These are phyloP conservation scores for Jordanella pulchra DNA, from an alignment of 2,797 vertebrate species.

Conservation along the genomic window DNA sequence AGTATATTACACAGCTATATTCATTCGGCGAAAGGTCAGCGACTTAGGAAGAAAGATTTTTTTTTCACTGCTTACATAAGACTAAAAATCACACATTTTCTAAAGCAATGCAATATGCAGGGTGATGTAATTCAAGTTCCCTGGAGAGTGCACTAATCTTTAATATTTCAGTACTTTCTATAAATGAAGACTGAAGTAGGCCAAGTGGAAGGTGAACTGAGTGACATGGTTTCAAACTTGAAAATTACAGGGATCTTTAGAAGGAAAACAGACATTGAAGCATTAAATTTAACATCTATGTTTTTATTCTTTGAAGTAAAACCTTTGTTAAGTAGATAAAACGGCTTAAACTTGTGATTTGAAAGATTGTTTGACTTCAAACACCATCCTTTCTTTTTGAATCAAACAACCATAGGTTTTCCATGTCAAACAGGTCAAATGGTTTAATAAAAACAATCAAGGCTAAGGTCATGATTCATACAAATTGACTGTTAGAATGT, in stretches of 20 bases:
- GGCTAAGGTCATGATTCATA: neutral
- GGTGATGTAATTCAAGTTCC: conserved; percentile 36
- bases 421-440: neutral
- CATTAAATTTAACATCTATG: neutral
- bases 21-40: conserved; percentile 1
- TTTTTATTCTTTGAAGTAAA: neutral
- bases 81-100: conserved; percentile 27
- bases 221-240: conserved; percentile 9
- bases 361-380: too few species aligned
- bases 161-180: conserved; percentile 55
- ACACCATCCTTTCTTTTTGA: too few species aligned
- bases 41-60: conserved; percentile 3
- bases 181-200: conserved; percentile 43
- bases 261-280: neutral
- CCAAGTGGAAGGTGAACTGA: conserved; percentile 20
- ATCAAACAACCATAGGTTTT: conserved; percentile 1
- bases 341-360: neutral
- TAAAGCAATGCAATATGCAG: conserved; percentile 49
- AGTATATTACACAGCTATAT: conserved; percentile 8
- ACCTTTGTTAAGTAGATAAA: neutral
- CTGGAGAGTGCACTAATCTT: conserved; percentile 28
- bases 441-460: neutral
- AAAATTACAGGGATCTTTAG: neutral
- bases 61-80: conserved; percentile 23
- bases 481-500: neutral